A percentile compares a stretch with the other conserved stretches of the same genome.
Evolutionary conservation across 1,140 invertebrate genomes (phyloP).

Genomic region (Drosophila novamexicana): DNA sequence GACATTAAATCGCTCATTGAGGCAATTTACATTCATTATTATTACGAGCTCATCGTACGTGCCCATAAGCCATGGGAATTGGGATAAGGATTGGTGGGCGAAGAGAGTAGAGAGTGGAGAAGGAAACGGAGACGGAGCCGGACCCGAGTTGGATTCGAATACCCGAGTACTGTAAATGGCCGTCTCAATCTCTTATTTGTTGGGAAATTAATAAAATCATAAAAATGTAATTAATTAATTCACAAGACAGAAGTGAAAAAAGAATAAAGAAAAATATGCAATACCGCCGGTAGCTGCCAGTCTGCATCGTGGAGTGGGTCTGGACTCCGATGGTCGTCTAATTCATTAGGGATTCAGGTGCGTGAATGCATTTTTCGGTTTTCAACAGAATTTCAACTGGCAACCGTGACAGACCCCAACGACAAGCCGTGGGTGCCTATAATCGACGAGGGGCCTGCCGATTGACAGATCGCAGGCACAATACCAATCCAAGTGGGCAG

Average conservation of each 20-base stretch:
- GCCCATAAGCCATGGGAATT: constrained; percentile 78
- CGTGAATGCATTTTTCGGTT: constrained; percentile 75
- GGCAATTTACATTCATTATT: constrained; percentile 82
- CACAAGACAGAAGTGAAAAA: constrained; percentile 37
- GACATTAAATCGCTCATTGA: constrained; percentile 81
- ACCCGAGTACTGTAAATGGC: constrained; percentile 26
- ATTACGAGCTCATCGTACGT: constrained; percentile 71
- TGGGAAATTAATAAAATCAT: constrained; percentile 82
- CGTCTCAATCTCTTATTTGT: constrained; percentile 49
- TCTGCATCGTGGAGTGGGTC: constrained; percentile 2
- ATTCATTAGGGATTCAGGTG: constrained; percentile 75
- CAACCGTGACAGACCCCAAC: constrained; percentile 42
- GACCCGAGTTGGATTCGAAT: constrained; percentile 20
- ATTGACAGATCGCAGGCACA: constrained; percentile 71
- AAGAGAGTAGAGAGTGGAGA: constrained; percentile 13
- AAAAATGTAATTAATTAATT: constrained; percentile 80
- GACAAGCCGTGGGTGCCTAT: constrained; percentile 51
- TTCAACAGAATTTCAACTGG: constrained; percentile 70
- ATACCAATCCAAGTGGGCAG: constrained; percentile 26
- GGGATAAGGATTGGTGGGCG: constrained; percentile 48
- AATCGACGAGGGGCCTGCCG: constrained; percentile 18
- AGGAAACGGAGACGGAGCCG: constrained; percentile 12
- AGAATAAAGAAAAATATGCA: constrained; percentile 58
- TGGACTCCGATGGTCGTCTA: constrained; percentile 52
- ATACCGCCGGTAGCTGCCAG: constrained; percentile 57